A percentile compares a stretch with the other conserved stretches of the same genome.
phyloP scores from a whole-genome alignment of 2,888 invertebrate species.

The Leucania comma region DNA sequence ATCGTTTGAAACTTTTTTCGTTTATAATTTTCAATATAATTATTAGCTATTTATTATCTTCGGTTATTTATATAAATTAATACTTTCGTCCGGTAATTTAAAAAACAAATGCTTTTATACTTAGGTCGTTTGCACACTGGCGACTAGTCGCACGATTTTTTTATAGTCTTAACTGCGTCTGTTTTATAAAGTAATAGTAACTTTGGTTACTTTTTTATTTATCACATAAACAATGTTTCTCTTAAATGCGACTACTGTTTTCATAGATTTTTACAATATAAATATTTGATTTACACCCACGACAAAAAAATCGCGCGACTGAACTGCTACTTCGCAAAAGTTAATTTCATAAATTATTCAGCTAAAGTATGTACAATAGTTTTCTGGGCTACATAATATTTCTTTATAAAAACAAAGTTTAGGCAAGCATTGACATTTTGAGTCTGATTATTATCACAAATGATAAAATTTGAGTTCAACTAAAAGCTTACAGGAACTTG shows the following conservation, averaged over 20 bases:
- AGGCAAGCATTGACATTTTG: constrained; percentile 85
- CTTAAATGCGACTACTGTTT: background rate
- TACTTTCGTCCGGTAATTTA: constrained; percentile 82
- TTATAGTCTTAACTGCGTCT: background rate
- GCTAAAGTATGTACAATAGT: constrained; percentile 88
- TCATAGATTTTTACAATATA: background rate
- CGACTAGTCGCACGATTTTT: constrained; percentile 41
- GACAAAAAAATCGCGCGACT: constrained; percentile 27
- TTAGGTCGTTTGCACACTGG: constrained; percentile 69
- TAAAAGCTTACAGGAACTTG: constrained; percentile 70
- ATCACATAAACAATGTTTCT: constrained; percentile 24
- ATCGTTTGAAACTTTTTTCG: constrained; percentile 62
- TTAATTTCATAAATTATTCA: constrained; percentile 80
- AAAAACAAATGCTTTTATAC: constrained; percentile 77
- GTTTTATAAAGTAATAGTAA: background rate
- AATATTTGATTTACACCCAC: background rate
- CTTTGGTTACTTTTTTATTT: constrained; percentile 1
- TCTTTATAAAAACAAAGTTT: constrained; percentile 76
- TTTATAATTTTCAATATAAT: constrained; percentile 69
- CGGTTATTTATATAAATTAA: constrained; percentile 81
- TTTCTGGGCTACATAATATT: constrained; percentile 83
- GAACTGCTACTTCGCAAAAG: constrained; percentile 38
- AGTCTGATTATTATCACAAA: constrained; percentile 72
- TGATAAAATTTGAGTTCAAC: constrained; percentile 69
- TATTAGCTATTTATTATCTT: constrained; percentile 87